Percentiles rank a stretch among this genome's conserved stretches.
These are phyloP conservation scores for Danio jaintianensis DNA, from an alignment of 2,797 vertebrate species.

Conservation along the genomic window DNA sequence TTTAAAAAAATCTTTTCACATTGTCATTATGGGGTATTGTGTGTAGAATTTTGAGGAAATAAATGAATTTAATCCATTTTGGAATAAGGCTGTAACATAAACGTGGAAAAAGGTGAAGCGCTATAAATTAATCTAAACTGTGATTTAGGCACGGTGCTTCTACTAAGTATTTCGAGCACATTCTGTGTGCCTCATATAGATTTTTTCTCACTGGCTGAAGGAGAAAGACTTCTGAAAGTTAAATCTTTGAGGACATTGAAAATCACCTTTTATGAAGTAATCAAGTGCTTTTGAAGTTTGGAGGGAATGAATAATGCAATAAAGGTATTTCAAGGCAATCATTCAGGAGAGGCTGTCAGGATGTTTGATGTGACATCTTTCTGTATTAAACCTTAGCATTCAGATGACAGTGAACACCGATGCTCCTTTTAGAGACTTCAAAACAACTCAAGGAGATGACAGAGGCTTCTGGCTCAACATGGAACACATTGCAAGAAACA, in stretches of 20 bases:
- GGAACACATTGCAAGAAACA: too few species aligned
- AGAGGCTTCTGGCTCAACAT: not conserved
- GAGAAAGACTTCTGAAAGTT: conserved; percentile 18
- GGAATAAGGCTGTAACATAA: too few species aligned
- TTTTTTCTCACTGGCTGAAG: conserved; percentile 17
- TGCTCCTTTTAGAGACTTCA: not conserved
- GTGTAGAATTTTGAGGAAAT: too few species aligned
- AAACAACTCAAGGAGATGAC: not conserved
- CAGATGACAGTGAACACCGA: not conserved
- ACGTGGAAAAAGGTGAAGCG: too few species aligned
- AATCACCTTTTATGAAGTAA: conserved; percentile 22
- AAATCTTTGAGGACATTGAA: conserved; percentile 1
- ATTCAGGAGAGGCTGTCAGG: conserved; percentile 37
- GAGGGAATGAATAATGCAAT: conserved; percentile 44
- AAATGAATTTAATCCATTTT: too few species aligned
- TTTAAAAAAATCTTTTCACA: too few species aligned
- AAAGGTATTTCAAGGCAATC: conserved; percentile 20
- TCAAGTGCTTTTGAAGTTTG: conserved; percentile 47
- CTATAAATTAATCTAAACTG: not conserved
- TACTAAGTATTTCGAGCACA: not conserved
- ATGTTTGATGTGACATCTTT: conserved; percentile 33
- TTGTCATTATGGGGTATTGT: too few species aligned
- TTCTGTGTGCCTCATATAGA: not conserved
- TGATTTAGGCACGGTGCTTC: not conserved
- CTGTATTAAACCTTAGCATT: conserved; percentile 12